These are phyloP conservation scores for Pyrocephalus nanus DNA, from an alignment of 2,797 vertebrate species.

Conservation along the genomic window DNA sequence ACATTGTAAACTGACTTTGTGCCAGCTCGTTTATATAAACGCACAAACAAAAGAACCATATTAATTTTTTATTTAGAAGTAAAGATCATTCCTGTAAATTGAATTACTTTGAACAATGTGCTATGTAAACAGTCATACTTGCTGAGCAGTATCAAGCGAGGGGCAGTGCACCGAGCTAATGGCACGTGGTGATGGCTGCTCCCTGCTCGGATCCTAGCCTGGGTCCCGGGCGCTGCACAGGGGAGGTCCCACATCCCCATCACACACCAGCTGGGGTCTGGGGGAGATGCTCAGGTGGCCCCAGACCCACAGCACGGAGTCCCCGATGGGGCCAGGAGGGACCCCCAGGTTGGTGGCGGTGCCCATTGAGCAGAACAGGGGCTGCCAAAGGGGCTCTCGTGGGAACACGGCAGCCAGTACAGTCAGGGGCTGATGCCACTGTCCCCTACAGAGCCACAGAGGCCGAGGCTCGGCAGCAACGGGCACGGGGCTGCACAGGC, in stretches of 20 bases:
- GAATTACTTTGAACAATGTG: slow-evolving; percentile 70
- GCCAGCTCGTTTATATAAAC: slow-evolving; percentile 68
- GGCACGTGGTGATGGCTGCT: neutral
- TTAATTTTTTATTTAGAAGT: slow-evolving; percentile 73
- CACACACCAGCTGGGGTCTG: neutral
- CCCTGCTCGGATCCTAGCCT: neutral
- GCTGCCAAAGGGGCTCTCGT: rapidly evolving
- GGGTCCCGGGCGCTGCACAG: rapidly evolving
- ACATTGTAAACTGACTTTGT: slow-evolving; percentile 64
- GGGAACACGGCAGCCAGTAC: neutral
- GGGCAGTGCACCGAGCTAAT: slow-evolving; percentile 18
- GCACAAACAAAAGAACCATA: slow-evolving; percentile 66
- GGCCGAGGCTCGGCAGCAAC: neutral
- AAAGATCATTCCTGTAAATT: slow-evolving; percentile 64
- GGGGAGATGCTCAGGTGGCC: neutral
- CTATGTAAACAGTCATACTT: slow-evolving; percentile 53
- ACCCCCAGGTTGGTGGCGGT: rapidly evolving
- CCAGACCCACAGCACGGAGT: neutral
- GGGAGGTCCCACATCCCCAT: neutral
- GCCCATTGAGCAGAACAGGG: neutral
- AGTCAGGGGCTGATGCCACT: neutral
- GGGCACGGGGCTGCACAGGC: neutral
- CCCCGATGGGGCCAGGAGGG: rapidly evolving
- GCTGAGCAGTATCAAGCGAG: neutral
- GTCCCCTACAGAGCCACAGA: neutral